Base-by-base conservation (phyloP, 2,797 vertebrate genomes). In the Acanthornis magna region DNA sequence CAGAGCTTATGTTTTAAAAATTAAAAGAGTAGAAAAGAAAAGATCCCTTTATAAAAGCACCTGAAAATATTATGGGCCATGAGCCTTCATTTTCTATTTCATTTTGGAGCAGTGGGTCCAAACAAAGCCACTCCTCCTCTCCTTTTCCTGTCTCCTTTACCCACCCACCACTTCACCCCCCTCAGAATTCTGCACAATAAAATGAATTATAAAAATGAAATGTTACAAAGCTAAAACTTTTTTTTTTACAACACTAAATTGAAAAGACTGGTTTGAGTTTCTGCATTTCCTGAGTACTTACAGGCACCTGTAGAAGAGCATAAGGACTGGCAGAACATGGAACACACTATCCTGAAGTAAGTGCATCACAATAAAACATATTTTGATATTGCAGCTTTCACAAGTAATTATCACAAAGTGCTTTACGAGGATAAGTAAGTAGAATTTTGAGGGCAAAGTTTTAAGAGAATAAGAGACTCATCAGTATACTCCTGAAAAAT, bases 201-300 rank as follows among this genome's bases (percentile, higher is more conserved):
- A 91, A 87, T 55, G 43, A 73, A 84, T 68, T 66, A 76, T 60
- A 78, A 53, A 84, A 65, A n/a, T 29, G 5, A 84, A 84, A 86
- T 13, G 30, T 13, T 78, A 55, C 21, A 73, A 81, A 84, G 34
- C 15, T 40, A 72, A 61, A 81, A 30, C 5, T 32, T 21, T 48
- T 48, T 48, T 48, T 40, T 85, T 61, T 15, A 20, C 40, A 63
- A 29, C 13, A 57, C 34, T 90, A 90, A 90, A 89, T 71, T 38
- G 92, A 88, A 94, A 81, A 85, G 91, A 89, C 82, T 84, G 51
- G 34, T 75, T 61, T 75, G 70, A 80, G 26, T 62, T 94, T 83
- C 68, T 70, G 83, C 93, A 79, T 86, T 81, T 84, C 73, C 55
- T 27, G 19, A 84, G 71, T 48, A 88, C 81, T 89, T 73, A 60